phyloP scores from a whole-genome alignment of 2,797 vertebrate species.

The Rhinogobio ventralis region DNA sequence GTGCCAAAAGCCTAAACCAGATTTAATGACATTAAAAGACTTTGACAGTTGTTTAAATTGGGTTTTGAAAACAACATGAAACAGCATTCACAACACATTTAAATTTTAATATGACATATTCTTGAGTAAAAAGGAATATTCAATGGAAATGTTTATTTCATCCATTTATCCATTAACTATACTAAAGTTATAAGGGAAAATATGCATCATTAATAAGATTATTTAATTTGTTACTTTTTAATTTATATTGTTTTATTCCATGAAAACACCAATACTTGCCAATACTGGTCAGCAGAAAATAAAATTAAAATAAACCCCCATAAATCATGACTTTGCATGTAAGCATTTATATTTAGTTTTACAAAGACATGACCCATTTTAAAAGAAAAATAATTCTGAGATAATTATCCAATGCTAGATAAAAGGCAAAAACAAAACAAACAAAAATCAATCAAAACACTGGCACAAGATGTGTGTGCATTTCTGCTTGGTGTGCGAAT shows the following conservation, averaged over 20 bases:
- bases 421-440: slow-evolving; percentile 29
- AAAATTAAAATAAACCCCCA: neutral
- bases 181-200: neutral
- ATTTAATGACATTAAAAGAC: neutral
- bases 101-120: slow-evolving; percentile 11
- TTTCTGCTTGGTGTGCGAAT: slow-evolving; percentile 11
- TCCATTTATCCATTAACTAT: neutral
- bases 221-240: no score
- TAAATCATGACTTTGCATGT: neutral
- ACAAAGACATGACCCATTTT: neutral
- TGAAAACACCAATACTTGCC: neutral
- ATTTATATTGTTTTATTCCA: neutral
- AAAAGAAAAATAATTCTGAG: neutral
- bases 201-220: neutral
- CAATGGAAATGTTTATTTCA: neutral
- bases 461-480: neutral
- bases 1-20: slow-evolving; percentile 26
- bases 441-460: slow-evolving; percentile 14
- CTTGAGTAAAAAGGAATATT: slow-evolving; percentile 14
- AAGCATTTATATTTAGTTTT: neutral
- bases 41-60: slow-evolving; percentile 28
- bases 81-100: slow-evolving; percentile 23
- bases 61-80: slow-evolving; percentile 22
- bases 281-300: neutral
- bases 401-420: neutral